Evolutionary conservation across 2,113 vertebrate species (phyloP).

Genomic region (Paratilapia polleni): DNA sequence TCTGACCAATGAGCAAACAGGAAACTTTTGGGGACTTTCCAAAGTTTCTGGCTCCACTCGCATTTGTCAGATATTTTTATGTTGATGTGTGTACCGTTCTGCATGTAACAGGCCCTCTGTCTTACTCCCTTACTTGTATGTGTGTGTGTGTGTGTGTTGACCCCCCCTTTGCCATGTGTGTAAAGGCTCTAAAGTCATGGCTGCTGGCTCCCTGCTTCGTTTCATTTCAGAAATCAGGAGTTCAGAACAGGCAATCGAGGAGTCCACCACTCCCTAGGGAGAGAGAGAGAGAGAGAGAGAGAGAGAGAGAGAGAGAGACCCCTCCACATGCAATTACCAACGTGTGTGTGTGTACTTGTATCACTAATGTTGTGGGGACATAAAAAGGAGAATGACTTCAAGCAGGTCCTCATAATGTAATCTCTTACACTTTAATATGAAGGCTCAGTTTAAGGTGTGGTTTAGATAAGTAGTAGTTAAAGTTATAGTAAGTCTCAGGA

Average conservation of each 20-base stretch:
- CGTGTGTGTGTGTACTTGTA: not conserved
- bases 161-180: not conserved
- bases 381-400: not conserved
- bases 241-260: not conserved
- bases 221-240: conserved; percentile 59
- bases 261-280: not conserved
- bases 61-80: conserved; percentile 22
- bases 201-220: conserved; percentile 22
- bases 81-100: not conserved
- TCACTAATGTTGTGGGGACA: not conserved
- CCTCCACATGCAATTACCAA: not conserved
- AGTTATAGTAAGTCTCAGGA: not conserved
- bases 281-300: not conserved
- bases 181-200: not conserved
- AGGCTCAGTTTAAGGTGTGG: not conserved
- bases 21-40: conserved; percentile 70
- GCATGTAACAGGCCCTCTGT: not conserved
- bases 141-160: not conserved
- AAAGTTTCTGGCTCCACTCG: conserved; percentile 43
- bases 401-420: not conserved
- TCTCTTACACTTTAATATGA: not conserved
- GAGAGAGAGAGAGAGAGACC: not conserved
- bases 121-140: not conserved
- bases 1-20: conserved; percentile 61
- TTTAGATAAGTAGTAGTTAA: not conserved